phyloP scores from a whole-genome alignment of 2,888 invertebrate genomes.

The Phalera bucephala region DNA sequence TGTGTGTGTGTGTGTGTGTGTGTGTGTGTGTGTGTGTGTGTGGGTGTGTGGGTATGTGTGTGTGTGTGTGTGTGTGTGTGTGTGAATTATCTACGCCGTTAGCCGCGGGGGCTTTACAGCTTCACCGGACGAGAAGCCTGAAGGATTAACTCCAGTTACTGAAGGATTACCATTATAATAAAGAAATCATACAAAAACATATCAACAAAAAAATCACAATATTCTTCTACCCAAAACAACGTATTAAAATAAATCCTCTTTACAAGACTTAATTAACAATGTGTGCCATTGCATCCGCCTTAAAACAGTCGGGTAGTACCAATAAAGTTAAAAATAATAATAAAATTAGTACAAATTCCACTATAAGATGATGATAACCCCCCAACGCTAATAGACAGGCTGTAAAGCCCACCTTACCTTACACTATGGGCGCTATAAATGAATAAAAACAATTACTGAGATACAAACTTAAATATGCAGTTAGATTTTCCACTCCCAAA shows the following conservation, averaged over 20 bases:
- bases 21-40: no score
- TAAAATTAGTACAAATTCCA: conserved; percentile 66
- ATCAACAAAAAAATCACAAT: no score
- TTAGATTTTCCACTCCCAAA: conserved; percentile 3
- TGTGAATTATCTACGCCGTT: no score
- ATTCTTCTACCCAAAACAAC: no score
- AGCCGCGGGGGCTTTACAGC: no score
- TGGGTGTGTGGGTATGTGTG: no score
- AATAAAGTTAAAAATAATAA: conserved; percentile 62
- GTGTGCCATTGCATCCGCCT: conserved; percentile 36
- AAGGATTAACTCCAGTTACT: no score
- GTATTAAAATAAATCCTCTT: conserved; percentile 14
- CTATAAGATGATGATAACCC: conserved; percentile 57
- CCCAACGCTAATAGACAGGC: conserved; percentile 56
- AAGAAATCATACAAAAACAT: no score
- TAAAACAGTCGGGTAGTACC: conserved; percentile 37
- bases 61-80: no score
- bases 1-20: no score
- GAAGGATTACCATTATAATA: no score
- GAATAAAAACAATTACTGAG: conserved; percentile 74
- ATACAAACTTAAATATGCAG: conserved; percentile 36
- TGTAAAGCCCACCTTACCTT: conserved; percentile 65
- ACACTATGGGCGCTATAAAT: conserved; percentile 66
- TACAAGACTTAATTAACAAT: conserved; percentile 38
- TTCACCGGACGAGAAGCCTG: no score